Conservation (phyloP, 2,888 invertebrate species). For the Ecliptopera silaceata region DNA sequence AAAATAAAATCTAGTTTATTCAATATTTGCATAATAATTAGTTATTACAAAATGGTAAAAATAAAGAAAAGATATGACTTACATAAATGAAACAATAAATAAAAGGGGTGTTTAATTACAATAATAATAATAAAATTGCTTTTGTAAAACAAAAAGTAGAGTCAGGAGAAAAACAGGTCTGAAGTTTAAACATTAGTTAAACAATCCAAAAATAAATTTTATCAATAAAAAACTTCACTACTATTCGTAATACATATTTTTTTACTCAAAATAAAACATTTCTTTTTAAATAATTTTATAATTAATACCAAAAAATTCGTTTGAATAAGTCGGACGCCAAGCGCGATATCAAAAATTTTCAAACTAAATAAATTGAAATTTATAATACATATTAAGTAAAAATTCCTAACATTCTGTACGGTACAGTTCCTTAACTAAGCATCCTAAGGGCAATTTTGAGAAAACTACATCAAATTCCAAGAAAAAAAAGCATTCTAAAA, state of each 20-base stretch:
- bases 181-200: slow-evolving; percentile 28
- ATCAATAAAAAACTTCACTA: background rate
- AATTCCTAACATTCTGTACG: slow-evolving; percentile 5
- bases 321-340: background rate
- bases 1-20: no score
- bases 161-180: no score
- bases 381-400: slow-evolving; percentile 11
- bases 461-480: slow-evolving; percentile 42
- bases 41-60: no score
- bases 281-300: slow-evolving; percentile 2
- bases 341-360: background rate
- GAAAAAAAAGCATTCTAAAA: slow-evolving; percentile 48
- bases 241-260: slow-evolving; percentile 1
- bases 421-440: background rate
- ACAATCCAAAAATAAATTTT: slow-evolving; percentile 13
- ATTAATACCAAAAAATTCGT: slow-evolving; percentile 8
- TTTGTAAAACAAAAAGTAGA: no score
- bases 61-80: no score
- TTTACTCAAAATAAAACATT: slow-evolving; percentile 37
- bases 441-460: slow-evolving; percentile 34
- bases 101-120: no score
- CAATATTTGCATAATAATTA: no score
- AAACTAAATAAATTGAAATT: background rate
- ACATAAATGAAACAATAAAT: no score
- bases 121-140: no score